Conservation (phyloP, 2,888 invertebrate species). For the Drosophila neonasuta region DNA sequence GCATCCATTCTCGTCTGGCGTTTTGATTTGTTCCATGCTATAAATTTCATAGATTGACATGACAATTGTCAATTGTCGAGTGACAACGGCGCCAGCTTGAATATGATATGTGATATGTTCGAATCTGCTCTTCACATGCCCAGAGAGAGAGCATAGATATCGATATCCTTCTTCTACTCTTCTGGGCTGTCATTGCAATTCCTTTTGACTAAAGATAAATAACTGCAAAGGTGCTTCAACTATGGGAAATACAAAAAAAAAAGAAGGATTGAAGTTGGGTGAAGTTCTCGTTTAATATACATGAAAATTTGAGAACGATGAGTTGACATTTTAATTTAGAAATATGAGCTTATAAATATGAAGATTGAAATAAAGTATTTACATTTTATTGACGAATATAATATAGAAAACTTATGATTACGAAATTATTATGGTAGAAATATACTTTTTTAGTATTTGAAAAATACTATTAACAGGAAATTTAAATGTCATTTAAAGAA, state of each 20-base stretch:
- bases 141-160: no score
- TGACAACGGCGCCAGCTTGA: conserved; percentile 42
- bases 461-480: no score
- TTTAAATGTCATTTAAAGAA: no score
- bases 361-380: no score
- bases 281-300: background rate
- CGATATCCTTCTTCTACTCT: background rate
- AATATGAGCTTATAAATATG: no score
- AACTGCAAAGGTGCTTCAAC: conserved; percentile 1
- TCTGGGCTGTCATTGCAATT: background rate
- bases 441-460: no score
- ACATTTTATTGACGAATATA: no score
- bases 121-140: background rate
- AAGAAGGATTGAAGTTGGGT: background rate
- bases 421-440: no score
- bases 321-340: background rate
- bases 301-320: background rate
- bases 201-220: background rate
- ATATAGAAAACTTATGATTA: no score
- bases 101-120: conserved; percentile 27
- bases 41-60: conserved; percentile 70
- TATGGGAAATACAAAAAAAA: background rate
- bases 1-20: conserved; percentile 36
- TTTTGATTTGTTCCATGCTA: conserved; percentile 63
- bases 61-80: conserved; percentile 71